Conservation (phyloP, 2,113 vertebrate species). For the Micronycteris hirsuta region DNA sequence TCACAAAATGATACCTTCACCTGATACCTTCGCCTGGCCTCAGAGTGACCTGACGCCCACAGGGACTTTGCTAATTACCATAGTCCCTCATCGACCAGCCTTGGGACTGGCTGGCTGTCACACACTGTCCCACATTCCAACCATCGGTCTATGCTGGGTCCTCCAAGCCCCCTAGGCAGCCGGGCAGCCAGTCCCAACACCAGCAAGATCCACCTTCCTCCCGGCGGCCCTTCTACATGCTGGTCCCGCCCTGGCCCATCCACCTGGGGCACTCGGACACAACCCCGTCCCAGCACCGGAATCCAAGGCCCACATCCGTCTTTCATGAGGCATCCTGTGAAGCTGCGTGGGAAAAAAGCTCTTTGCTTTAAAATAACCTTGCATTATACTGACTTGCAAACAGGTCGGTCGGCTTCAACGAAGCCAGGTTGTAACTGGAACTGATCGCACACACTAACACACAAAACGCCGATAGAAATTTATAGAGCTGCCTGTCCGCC, state of each 20-base stretch:
- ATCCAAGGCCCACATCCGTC: not conserved
- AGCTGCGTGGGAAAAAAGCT: not conserved
- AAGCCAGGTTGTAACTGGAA: slow-evolving; percentile 27
- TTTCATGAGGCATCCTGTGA: slow-evolving; percentile 26
- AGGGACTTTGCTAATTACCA: not conserved
- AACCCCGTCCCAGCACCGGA: slow-evolving; percentile 27
- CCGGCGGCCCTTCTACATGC: not conserved
- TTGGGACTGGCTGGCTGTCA: not conserved
- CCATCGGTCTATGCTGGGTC: not conserved
- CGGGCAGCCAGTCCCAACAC: not conserved
- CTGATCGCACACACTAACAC: not conserved
- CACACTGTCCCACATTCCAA: not conserved
- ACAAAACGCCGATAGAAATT: not conserved
- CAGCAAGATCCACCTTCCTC: not conserved
- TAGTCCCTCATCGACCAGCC: not conserved
- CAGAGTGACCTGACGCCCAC: not conserved
- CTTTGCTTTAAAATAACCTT: not conserved
- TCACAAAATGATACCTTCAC: not conserved
- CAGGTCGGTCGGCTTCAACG: slow-evolving; percentile 14
- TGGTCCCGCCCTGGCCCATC: not conserved
- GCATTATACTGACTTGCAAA: slow-evolving; percentile 28
- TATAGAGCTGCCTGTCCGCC: not conserved
- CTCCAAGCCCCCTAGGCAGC: not conserved
- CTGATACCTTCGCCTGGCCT: slow-evolving; percentile 45
- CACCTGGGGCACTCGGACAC: not conserved